Base-by-base conservation (phyloP, 2,113 vertebrate species). In the Erpornis zantholeuca region DNA sequence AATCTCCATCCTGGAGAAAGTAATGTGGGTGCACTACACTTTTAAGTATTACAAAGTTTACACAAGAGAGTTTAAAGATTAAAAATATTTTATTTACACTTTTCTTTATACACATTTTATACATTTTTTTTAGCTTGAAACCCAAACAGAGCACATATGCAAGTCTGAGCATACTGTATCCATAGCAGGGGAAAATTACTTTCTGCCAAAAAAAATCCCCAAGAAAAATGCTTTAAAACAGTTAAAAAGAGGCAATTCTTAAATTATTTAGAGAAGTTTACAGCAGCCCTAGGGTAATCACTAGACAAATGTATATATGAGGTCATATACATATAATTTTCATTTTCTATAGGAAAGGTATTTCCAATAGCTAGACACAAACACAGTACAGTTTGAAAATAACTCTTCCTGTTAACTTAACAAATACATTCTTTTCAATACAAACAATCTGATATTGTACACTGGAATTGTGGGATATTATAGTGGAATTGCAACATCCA, bases 71-170 rank as follows among this genome's bases (percentile, higher is more conserved):
- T 75, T 97, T 98, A 98, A 98, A 98, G 98, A 97, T 98, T 96
- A 98, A 98, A 98, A 98, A 98, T 98, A 98, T 97, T 98, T 98
- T 98, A 98, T 98, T 98, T 98, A 98, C 98, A 98, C 78, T 98
- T 98, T 96, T 97, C 95, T 98, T 97, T 98, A 98, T 98, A 97
- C 97, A 98, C 83, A 97, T 96, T 98, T 97, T 98, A 96, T 98
- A 98, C 97, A 98, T 94, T 91, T 98, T 61, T 97, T 96, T 97
- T 96, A 93, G 91, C 97, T 98, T 97, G 97, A 98, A 98, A 98
- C 95, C 95, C 95, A 31, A 98, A 97, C 73, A 97, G 95, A 97
- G 84, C 69, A n/a, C 94, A 97, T 97, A 97, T 64, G 95, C 96
- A 97, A 97, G 79, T 97, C 93, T 96, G 93, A 98, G 97, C 95